Evolutionary conservation across 2,797 vertebrate species (phyloP).

Genomic region (Lepus townsendii): DNA sequence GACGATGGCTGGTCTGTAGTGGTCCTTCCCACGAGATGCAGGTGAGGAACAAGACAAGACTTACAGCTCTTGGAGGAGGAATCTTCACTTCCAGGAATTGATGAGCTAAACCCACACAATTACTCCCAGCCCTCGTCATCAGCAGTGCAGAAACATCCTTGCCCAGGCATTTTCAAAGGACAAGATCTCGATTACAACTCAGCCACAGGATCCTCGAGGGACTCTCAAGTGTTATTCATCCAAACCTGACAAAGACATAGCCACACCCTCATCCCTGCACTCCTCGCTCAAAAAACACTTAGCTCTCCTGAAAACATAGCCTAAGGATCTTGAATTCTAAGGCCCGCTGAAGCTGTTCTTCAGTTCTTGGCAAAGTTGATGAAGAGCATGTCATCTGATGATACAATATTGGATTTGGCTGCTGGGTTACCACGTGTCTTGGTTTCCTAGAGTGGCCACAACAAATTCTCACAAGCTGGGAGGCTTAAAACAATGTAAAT

Average conservation of each 20-base stretch:
- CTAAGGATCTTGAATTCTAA: not conserved
- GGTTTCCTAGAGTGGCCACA: not conserved
- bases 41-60: not conserved
- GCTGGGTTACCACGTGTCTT: not conserved
- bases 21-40: not conserved
- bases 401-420: not conserved
- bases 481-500: not conserved
- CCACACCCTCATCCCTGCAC: not conserved
- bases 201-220: not conserved
- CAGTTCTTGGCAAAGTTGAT: not conserved
- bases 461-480: not conserved
- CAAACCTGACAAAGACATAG: not conserved
- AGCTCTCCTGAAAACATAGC: not conserved
- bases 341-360: not conserved
- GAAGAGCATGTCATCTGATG: not conserved
- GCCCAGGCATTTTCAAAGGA: not conserved
- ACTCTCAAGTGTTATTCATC: not conserved
- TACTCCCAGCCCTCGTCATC: not conserved
- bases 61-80: not conserved
- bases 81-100: not conserved
- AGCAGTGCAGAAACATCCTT: not conserved
- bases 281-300: not conserved
- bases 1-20: not conserved
- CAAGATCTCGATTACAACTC: not conserved
- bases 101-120: not conserved